Base-by-base conservation (phyloP, 2,888 invertebrate genomes). In the Chymomyza amoena region DNA sequence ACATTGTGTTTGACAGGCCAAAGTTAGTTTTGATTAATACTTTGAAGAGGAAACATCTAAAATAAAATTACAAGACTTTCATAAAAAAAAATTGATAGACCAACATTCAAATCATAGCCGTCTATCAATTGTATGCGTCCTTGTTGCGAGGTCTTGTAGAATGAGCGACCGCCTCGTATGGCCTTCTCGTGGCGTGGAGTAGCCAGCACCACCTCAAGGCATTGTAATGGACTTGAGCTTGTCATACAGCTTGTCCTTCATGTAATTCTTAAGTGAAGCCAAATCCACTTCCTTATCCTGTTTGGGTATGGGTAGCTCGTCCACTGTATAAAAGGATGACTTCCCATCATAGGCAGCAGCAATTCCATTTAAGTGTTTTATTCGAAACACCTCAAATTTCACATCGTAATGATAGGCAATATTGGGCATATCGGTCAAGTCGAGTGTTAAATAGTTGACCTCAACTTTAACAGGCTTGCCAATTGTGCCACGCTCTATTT, bases 71-170 rank as follows among this genome's bases (percentile, higher is more conserved):
- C n/a, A n/a, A n/a, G n/a, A n/a, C n/a, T n/a, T n/a, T n/a, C n/a
- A n/a, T n/a, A n/a, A n/a, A n/a, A n/a, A n/a, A n/a, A n/a, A n/a
- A n/a, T n/a, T n/a, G 78, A 66, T 93, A 97, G 94, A 6, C 99
- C 99, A 70, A 96, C 95, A 96, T 98, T 98, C 89, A 98, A 95
- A 90, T 98, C 97, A 84, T 97, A 93, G 0, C 98, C 97, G 61
- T 95, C 95, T 0, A 95, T 95, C 10, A 99, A 92, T 87, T 93
- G 93, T 0, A 10, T n/a, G 0, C 72, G 54, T 0, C 73, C 15
- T 0, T 54, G 39, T 1, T 70, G 20, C 0, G 60, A 16, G 0
- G 94, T 93, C 39, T 94, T 94, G 91, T 96, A 98, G 89, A 96
- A 97, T 15, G 97, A 97, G 10, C 97, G 93, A 1, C 91, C 91